Evolutionary conservation across 2,797 vertebrate species (phyloP).

Genomic region (Pempheris klunzingeri): DNA sequence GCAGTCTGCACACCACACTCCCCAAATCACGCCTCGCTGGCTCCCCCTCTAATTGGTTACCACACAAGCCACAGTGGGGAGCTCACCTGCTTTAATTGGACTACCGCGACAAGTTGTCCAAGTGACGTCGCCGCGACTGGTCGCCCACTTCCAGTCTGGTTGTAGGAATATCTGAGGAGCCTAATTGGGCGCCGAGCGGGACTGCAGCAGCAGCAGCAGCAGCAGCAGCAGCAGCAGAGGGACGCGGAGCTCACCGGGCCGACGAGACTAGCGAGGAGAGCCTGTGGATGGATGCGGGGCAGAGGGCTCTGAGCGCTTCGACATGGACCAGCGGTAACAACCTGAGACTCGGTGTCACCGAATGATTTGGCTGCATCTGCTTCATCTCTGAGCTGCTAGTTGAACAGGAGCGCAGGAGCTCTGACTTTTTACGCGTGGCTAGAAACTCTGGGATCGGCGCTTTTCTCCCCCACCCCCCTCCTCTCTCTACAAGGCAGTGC

Average conservation of each 20-base stretch:
- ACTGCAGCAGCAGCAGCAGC: constrained; percentile 30
- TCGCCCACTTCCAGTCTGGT: constrained; percentile 10
- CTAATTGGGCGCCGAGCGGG: constrained; percentile 1
- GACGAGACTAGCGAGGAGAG: constrained; percentile 10
- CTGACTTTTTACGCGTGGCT: constrained; percentile 42
- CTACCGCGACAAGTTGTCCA: constrained; percentile 57
- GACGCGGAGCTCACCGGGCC: constrained; percentile 40
- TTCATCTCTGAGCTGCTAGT: constrained; percentile 3
- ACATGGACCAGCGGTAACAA: constrained; percentile 59
- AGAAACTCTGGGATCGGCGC: constrained; percentile 21
- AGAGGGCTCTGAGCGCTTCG: constrained; percentile 20
- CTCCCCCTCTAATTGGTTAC: constrained; percentile 62
- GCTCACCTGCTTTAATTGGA: constrained; percentile 71
- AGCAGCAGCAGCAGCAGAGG: too few relatives aligned
- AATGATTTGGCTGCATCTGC: constrained; percentile 8
- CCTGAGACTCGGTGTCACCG: constrained; percentile 1
- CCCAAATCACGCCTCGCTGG: constrained; percentile 48
- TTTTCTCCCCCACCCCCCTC: not conserved
- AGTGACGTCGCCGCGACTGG: constrained; percentile 44
- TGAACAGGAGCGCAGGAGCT: constrained; percentile 5
- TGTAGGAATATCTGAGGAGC: not conserved
- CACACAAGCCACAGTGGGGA: not conserved
- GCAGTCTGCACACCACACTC: constrained; percentile 51
- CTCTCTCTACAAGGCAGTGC: not conserved
- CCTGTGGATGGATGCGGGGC: constrained; percentile 52